Percentiles rank a stretch among this genome's conserved stretches.
Evolutionary conservation across 1,140 invertebrate species (phyloP).

Genomic region (Drosophila simulans): DNA sequence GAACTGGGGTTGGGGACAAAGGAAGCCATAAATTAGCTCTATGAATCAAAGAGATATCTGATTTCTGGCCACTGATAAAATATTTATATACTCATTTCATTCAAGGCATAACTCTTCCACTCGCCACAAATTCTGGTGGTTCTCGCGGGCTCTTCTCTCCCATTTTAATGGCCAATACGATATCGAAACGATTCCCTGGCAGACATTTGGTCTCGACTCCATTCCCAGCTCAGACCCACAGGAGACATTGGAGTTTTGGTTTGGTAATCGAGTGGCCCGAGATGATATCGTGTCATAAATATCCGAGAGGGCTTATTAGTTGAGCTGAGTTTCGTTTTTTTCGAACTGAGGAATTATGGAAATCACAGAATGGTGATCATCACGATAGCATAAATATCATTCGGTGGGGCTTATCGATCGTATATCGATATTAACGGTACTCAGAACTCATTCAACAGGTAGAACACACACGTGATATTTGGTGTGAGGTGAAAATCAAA

Average conservation of each 20-base stretch:
- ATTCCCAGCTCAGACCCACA: conserved; percentile 44
- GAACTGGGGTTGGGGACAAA: conserved; percentile 40
- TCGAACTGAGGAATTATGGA: conserved; percentile 28
- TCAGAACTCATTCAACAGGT: conserved; percentile 17
- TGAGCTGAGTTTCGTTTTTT: conserved; percentile 31
- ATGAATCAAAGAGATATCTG: conserved; percentile 84
- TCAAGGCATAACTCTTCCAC: conserved; percentile 67
- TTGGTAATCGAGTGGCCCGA: conserved; percentile 44
- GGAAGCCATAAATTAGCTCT: conserved; percentile 84
- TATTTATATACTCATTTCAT: conserved; percentile 80
- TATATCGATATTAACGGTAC: conserved; percentile 39
- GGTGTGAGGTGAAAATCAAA: neutral
- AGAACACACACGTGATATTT: conserved; percentile 35
- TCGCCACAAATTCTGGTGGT: conserved; percentile 18
- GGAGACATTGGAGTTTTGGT: conserved; percentile 34
- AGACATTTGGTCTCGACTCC: conserved; percentile 73
- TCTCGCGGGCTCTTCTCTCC: conserved; percentile 23
- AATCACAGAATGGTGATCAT: conserved; percentile 25
- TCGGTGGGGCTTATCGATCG: conserved; percentile 15
- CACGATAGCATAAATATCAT: conserved; percentile 28
- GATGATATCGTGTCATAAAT: conserved; percentile 82
- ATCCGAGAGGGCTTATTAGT: conserved; percentile 64
- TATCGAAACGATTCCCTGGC: conserved; percentile 40
- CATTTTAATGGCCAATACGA: conserved; percentile 56
- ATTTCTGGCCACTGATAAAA: conserved; percentile 83